Conservation (phyloP, 2,888 invertebrate genomes). For the Chloromyia formosa region DNA sequence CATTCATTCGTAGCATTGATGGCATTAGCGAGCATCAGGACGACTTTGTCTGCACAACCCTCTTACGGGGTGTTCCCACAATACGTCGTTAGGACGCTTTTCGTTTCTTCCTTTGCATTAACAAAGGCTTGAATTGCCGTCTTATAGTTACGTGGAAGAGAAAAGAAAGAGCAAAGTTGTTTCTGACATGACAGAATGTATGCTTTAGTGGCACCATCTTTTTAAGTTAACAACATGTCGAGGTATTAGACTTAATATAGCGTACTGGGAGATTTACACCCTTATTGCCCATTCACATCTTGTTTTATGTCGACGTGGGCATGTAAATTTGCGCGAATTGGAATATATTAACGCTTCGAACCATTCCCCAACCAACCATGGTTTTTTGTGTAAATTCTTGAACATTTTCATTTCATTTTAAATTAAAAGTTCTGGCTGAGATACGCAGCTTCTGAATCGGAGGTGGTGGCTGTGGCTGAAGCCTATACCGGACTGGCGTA, state of each 20-base stretch:
- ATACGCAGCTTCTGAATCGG: too few species aligned
- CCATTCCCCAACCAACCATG: too few species aligned
- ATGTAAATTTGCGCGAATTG: not conserved
- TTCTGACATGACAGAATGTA: not conserved
- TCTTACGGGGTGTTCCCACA: too few species aligned
- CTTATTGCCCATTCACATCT: constrained; percentile 13
- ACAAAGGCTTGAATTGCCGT: not conserved
- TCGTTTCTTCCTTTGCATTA: too few species aligned
- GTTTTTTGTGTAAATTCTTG: not conserved
- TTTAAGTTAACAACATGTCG: constrained; percentile 17
- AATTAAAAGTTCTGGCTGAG: constrained; percentile 11
- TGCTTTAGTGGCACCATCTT: not conserved
- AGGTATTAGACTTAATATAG: not conserved
- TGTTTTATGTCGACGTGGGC: not conserved
- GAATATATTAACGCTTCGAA: not conserved
- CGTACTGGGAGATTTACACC: constrained; percentile 9
- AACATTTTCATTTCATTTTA: not conserved
- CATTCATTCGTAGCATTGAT: too few species aligned
- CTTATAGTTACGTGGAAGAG: not conserved
- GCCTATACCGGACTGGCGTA: too few species aligned
- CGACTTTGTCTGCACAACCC: too few species aligned
- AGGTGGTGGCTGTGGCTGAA: too few species aligned
- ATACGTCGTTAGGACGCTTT: too few species aligned
- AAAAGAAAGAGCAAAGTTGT: not conserved
- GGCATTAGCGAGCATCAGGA: too few species aligned